phyloP scores from a whole-genome alignment of 2,797 vertebrate species.

The Phataginus tetradactyla region DNA sequence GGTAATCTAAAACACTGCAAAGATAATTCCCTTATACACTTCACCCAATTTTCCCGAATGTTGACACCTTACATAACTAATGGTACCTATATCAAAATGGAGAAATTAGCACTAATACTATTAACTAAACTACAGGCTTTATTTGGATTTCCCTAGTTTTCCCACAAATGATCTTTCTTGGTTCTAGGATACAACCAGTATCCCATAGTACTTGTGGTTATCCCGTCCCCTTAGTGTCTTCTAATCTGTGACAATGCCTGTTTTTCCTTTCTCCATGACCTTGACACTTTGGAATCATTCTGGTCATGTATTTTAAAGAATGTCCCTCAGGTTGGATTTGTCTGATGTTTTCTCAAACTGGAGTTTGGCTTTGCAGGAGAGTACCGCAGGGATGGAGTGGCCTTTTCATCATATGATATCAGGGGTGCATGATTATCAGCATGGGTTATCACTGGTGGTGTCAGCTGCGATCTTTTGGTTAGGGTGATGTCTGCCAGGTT shows the following conservation, averaged over 20 bases:
- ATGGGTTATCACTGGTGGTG: not conserved
- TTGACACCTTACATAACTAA: not conserved
- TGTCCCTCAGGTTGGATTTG: not conserved
- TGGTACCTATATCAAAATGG: not conserved
- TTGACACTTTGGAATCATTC: not conserved
- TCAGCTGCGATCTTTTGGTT: not conserved
- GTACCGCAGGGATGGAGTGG: not conserved
- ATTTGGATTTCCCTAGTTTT: constrained; percentile 20
- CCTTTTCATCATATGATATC: not conserved
- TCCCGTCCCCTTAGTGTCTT: not conserved
- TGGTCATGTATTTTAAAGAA: not conserved
- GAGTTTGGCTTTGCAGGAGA: not conserved
- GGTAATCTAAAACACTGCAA: not conserved
- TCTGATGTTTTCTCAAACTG: not conserved
- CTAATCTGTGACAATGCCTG: not conserved
- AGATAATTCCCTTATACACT: not conserved
- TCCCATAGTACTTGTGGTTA: not conserved
- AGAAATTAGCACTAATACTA: not conserved
- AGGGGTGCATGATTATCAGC: not conserved
- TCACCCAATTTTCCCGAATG: not conserved
- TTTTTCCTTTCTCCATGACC: not conserved
- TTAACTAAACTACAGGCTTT: not conserved
- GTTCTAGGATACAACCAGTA: not conserved
- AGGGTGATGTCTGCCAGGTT: not conserved
- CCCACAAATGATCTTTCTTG: not conserved